These are phyloP conservation scores for Coelopa frigida DNA, from an alignment of 1,140 invertebrate species.

Conservation along the genomic window DNA sequence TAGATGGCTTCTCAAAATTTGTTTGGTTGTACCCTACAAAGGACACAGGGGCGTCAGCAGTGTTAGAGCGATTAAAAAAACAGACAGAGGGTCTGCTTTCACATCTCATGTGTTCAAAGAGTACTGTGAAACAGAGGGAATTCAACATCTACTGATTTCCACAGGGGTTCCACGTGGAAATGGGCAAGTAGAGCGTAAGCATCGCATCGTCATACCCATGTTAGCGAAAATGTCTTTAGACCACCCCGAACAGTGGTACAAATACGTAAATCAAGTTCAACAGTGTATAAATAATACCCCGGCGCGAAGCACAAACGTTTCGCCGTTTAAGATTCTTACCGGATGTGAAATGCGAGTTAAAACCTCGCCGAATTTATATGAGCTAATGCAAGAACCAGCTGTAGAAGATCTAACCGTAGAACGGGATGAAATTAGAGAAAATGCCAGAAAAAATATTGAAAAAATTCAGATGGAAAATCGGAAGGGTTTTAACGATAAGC, in stretches of 20 bases:
- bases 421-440: too few species aligned
- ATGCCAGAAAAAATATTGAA: too few species aligned
- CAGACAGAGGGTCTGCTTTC: not conserved
- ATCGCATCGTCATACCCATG: constrained; percentile 25
- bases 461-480: too few species aligned
- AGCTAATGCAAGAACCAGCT: too few species aligned
- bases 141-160: too few species aligned
- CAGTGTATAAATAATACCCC: constrained; percentile 29
- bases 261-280: constrained; percentile 24
- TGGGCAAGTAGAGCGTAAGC: constrained; percentile 30
- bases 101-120: not conserved
- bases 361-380: too few species aligned
- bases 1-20: constrained; percentile 44
- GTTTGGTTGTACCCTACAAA: constrained; percentile 7
- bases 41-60: constrained; percentile 10
- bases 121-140: too few species aligned
- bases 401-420: too few species aligned
- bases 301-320: constrained; percentile 26
- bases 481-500: too few species aligned
- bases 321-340: constrained; percentile 35
- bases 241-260: constrained; percentile 28
- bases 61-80: not conserved
- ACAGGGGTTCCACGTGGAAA: too few species aligned
- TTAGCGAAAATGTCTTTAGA: constrained; percentile 30
- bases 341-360: constrained; percentile 30